Base-by-base conservation (phyloP, 2,113 vertebrate species). In the Mugil cephalus region DNA sequence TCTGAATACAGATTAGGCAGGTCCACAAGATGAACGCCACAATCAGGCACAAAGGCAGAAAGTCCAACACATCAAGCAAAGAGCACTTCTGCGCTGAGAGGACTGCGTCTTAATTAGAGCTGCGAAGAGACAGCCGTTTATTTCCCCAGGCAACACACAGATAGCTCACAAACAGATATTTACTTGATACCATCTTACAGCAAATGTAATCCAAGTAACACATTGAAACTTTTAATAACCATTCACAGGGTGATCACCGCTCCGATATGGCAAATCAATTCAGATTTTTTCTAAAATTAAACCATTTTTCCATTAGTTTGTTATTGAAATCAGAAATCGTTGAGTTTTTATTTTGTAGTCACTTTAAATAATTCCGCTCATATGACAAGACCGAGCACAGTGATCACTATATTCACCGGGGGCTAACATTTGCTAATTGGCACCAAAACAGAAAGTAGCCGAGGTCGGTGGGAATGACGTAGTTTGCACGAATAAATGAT, bases 1-100 rank as follows among this genome's bases (percentile, higher is more conserved):
- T 77, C 56, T 68, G 82, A 86, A 89, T 83, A 76, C 63, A 86
- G 79, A 88, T 84, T 46, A 82, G 51, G 43, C 54, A 74, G 53
- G 45, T 81, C 68, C 42, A 47, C 35, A 17, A 69, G 60, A 80
- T 72, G 69, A 80, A 72, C 63, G 61, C 61, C 12, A 84, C 63
- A 89, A 82, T 76, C 69, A 86, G 50, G 69, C 66, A 71, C 59
- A 75, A 54, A 80, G 56, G 54, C 56, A 77, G 62, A 70, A 80
- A 86, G 64, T 42, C 52, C 43, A 69, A 62, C 70, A 78, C 64
- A 71, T 55, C 47, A 1, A 56, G 71, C 14, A 51, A 62, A 69
- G 76, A 75, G 59, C 58, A 42, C 77, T 68, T 86, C 65, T 65
- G 82, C 52, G 53, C 79, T 48, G 55, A n/a, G 56, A 78, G 74